Conservation (phyloP, 2,888 invertebrate genomes). For the Scaptomyza reducta region DNA sequence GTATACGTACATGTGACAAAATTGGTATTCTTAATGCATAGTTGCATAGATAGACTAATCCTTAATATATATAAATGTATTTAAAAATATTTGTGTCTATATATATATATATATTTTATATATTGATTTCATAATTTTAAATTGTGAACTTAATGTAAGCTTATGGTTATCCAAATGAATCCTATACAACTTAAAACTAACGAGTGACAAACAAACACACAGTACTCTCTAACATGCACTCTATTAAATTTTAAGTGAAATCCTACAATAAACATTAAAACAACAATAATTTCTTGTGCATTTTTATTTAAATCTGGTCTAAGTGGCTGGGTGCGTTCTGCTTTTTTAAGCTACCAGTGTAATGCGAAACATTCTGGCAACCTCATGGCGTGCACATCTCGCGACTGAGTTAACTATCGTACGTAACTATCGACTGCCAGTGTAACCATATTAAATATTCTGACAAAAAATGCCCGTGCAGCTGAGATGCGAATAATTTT, state of each 20-base stretch:
- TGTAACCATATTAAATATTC: conserved; percentile 24
- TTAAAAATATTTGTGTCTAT: conserved; percentile 36
- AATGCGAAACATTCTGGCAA: conserved; percentile 26
- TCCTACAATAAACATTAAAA: conserved; percentile 42
- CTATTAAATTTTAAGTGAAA: conserved; percentile 59
- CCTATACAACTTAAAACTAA: conserved; percentile 77
- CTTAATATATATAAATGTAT: conserved; percentile 58
- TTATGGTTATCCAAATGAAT: conserved; percentile 81
- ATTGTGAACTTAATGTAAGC: conserved; percentile 64
- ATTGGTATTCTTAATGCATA: conserved; percentile 72
- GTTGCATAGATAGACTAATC: conserved; percentile 71
- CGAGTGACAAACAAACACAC: conserved; percentile 52
- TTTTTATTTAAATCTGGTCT: conserved; percentile 2
- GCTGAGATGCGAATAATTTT: conserved; percentile 4
- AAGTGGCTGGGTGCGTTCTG: not conserved
- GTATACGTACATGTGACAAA: conserved; percentile 80
- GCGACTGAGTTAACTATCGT: conserved; percentile 37
- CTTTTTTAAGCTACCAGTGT: not conserved
- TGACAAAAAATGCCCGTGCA: conserved; percentile 2
- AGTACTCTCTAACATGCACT: conserved; percentile 57
- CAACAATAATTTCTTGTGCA: not conserved
- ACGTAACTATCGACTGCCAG: conserved; percentile 31
- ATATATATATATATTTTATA: conserved; percentile 27
- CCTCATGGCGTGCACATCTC: conserved; percentile 13
- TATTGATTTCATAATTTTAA: conserved; percentile 63